Base-by-base conservation (phyloP, 2,113 vertebrate species). In the Leptocoma aspasia region DNA sequence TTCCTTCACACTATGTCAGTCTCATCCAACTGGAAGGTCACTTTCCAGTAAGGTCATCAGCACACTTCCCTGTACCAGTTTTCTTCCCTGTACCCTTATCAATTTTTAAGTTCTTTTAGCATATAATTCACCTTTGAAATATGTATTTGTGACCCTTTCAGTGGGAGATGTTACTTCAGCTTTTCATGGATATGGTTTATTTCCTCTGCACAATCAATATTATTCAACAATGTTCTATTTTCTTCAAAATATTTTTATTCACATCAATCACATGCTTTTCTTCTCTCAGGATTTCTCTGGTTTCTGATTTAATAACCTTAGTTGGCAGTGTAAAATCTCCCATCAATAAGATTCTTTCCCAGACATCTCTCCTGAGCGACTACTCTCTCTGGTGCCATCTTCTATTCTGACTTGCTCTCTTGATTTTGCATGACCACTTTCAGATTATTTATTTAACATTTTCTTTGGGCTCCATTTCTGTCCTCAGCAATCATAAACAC, bases 261-360 rank as follows among this genome's bases (percentile, higher is more conserved):
- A 47, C 17, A 82, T 93, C 33, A 82, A 85, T 92, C 78, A 79
- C 41, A 76, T 23, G 18, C 20, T 72, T 75, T 69, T 57, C 53
- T 79, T 82, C 85, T 88, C 85, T 61, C 49, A 30, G 66, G 39
- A 72, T 65, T 95, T 78, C 81, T 95, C 72, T 78, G 42, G 52
- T 39, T 91, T 61, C 66, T 80, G 63, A 53, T 92, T 92, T 93
- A 94, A 95, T 93, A 96, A 93, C 75, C 49, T 72, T 60, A 27
- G 75, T 4, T 65, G 57, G 73, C 49, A 85, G 53, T 37, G 17
- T 37, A 85, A 94, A 85, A 71, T 69, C 92, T 93, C 84, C 56
- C 73, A 80, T 82, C 82, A 93, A 68, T 90, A 90, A 92, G n/a
- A 65, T 82, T 68, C 82, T 90, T 81, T 65, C 57, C 63, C 24